Base-by-base conservation (phyloP, 2,888 invertebrate species). In the Drosophila mimetica region DNA sequence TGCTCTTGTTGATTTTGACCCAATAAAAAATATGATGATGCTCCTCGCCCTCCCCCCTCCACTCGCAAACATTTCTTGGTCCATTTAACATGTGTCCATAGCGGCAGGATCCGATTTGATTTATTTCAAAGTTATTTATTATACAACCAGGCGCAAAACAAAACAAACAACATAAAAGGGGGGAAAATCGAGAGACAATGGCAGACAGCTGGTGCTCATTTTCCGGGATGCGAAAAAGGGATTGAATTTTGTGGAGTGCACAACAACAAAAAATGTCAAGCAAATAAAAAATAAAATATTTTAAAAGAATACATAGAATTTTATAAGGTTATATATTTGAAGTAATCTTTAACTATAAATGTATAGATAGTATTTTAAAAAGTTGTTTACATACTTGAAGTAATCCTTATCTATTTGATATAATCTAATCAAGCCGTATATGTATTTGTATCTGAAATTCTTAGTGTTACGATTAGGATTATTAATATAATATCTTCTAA, bases 11-110 rank as follows among this genome's bases (percentile, higher is more conserved):
- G 48, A 48, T 70, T 66, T 59, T 71, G 71, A 70, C 59, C 70
- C 69, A 70, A 67, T 70, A 70, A 70, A 66, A 60, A 36, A 42
- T 22, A 20, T 50, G 50, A 48, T 25, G 42, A 69, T 69, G 60
- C 52, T 75, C 1, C 25, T 7, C 25, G 25, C 25, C 48, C 75
- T n/a, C n/a, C n/a, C n/a, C n/a, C n/a, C n/a, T n/a, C n/a, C n/a
- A n/a, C 61, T 54, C 67, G 77, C 82, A 79, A 65, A 82, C 82
- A 85, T 85, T 82, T 79, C 67, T 64, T 76, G 82, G 70, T 71
- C 85, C 85, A 82, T 85, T 85, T 85, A 85, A 79, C 81, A 76
- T 50, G 59, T 47, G 70, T 55, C 54, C 53, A 34, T 54, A 41
- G 42, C 32, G 34, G 32, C 39, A 51, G 50, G 41, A 41, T 54